Base-by-base conservation (phyloP, 2,888 invertebrate genomes). In the Magallana nippona region DNA sequence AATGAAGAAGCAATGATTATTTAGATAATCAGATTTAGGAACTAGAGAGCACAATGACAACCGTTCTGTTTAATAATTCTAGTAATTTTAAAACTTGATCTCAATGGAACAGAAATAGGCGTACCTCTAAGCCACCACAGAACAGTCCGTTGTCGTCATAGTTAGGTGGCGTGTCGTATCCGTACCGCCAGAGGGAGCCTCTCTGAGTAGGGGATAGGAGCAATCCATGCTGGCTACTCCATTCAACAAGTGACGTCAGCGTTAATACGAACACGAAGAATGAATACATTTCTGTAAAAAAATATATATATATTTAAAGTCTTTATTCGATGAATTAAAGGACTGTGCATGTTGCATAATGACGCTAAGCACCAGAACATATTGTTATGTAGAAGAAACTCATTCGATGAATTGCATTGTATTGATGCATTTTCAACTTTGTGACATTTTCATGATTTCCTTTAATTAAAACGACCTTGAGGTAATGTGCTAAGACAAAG, bases 61-160 rank as follows among this genome's bases (percentile, higher is more conserved):
- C 5, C 44, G 3, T 44, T 44, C 8, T 3, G 44, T 44, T 32
- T n/a, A n/a, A n/a, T 44, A 44, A 44, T 44, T 44, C 44, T 44
- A 44, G 27, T 44, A 8, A 44, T 44, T 44, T 44, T 44, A 8
- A 44, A 0, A 44, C 44, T 44, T 44, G 44, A 8, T 44, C 44
- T 44, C 44, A 8, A 44, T 44, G 5, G 8, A 3, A 44, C 44
- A 44, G 44, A 1, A 27, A 44, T 44, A 8, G 44, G 5, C 44
- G 44, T 78, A 86, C 85, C 79, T 80, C 82, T 56, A 81, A 22
- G 10, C 85, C 85, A 17, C 85, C 85, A 84, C 85, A 86, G 77
- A 78, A 86, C 1, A 86, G 84, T 32, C 79, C 82, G 44, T 86
- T 86, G 55, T 86, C 85, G 56, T 83, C 84, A 15, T 86, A 86